Percentiles rank a stretch among this genome's conserved stretches.
These are phyloP conservation scores for Drosophila sucinea DNA, from an alignment of 1,140 invertebrate genomes.

Conservation along the genomic window DNA sequence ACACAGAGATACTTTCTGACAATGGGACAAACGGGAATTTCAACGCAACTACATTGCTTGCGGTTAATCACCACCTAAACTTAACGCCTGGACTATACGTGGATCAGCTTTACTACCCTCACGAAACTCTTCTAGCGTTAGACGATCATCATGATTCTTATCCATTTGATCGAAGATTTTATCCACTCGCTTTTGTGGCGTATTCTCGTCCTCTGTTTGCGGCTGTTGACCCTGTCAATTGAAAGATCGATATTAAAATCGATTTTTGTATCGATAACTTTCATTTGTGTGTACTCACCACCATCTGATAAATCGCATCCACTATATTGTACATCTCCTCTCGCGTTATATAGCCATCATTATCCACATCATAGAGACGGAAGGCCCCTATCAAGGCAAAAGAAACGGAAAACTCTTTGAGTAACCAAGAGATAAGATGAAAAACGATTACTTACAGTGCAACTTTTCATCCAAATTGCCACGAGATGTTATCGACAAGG, in stretches of 20 bases:
- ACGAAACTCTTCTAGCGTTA: constrained; percentile 93
- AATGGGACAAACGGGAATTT: constrained; percentile 22
- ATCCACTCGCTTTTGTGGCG: constrained; percentile 97
- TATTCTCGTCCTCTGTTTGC: constrained; percentile 96
- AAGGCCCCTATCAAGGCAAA: constrained; percentile 90
- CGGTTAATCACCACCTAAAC: constrained; percentile 86
- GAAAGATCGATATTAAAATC: not conserved
- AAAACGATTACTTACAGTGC: constrained; percentile 89
- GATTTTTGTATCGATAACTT: not conserved
- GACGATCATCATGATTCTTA: constrained; percentile 95
- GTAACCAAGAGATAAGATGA: not conserved
- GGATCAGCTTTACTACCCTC: constrained; percentile 99
- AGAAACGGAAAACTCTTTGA: constrained; percentile 74
- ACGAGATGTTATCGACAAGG: constrained; percentile 96
- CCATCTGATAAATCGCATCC: constrained; percentile 99
- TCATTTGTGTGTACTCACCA: constrained; percentile 87
- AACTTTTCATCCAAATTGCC: constrained; percentile 98
- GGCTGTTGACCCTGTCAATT: constrained; percentile 91
- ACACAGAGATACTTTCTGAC: not conserved
- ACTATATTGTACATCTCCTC: constrained; percentile 99
- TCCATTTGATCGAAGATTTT: constrained; percentile 99
- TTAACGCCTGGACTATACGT: constrained; percentile 98
- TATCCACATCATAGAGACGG: constrained; percentile 97
- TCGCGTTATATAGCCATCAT: constrained; percentile 98
- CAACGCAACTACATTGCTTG: constrained; percentile 58